Base-by-base conservation (phyloP, 2,888 invertebrate genomes). In the Notodonta ziczac region DNA sequence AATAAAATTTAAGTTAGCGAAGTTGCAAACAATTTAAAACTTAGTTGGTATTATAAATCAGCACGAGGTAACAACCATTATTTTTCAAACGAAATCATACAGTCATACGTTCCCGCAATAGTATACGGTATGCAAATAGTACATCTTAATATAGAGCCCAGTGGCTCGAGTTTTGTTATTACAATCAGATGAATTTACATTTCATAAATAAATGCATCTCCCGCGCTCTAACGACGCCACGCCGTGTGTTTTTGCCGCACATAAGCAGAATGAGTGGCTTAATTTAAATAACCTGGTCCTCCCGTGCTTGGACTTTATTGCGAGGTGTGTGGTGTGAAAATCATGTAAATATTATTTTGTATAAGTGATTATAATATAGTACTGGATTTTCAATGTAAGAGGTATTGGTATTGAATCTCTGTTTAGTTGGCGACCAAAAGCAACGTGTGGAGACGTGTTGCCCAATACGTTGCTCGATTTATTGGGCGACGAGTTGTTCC, bases 111-210 rank as follows among this genome's bases (percentile, higher is more conserved):
- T 81, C 77, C 71, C 81, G 14, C 40, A 40, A 42, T 16, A 82
- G 81, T 62, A 85, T 83, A 81, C 87, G 76, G 78, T 89, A 94
- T 94, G 94, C 91, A 91, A 94, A 94, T 94, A 89, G 78, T 87
- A 94, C 94, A 94, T 94, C 94, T 94, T 93, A 94, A 94, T 94
- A 93, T 91, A 93, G 91, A 88, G 89, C 84, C 86, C 88, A 86
- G 86, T 87, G 87, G 85, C 87, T 83, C 80, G 83, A 85, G 91
- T 93, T 94, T 94, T 93, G 93, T 93, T 94, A 93, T 94, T 94
- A 93, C 93, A 94, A 94, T 92, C 93, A 91, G 88, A 87, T 86
- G 86, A 82, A 94, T 94, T 94, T 94, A 92, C 94, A 94, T 94
- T 93, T 94, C 93, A 93, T 93, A 93, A 93, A 93, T 94, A 93